Conservation (phyloP, 1,140 invertebrate genomes). For the Drosophila repleta region DNA sequence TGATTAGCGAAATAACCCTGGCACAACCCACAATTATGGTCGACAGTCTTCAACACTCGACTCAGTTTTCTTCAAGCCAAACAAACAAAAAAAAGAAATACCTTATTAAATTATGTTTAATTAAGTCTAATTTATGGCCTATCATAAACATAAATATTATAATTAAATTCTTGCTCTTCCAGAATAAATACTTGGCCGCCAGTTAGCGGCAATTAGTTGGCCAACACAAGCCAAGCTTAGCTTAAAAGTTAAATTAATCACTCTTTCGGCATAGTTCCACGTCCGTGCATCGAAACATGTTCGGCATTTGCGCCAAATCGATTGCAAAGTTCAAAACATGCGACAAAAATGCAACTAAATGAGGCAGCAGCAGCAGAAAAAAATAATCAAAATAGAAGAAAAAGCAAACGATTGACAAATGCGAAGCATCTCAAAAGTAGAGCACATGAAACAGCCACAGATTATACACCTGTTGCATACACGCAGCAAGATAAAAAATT, state of each 20-base stretch:
- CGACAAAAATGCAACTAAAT: slow-evolving; percentile 39
- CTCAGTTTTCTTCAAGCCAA: background rate
- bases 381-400: background rate
- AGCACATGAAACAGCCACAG: slow-evolving; percentile 57
- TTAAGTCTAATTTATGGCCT: background rate
- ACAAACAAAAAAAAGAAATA: no score
- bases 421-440: slow-evolving; percentile 68
- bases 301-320: slow-evolving; percentile 59
- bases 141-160: background rate
- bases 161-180: background rate
- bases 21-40: slow-evolving; percentile 6
- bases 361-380: slow-evolving; percentile 16
- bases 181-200: slow-evolving; percentile 25
- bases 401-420: slow-evolving; percentile 60
- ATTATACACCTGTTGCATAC: slow-evolving; percentile 27
- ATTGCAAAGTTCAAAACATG: slow-evolving; percentile 44
- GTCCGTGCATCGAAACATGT: slow-evolving; percentile 61
- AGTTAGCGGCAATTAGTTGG: slow-evolving; percentile 52
- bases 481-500: slow-evolving; percentile 23
- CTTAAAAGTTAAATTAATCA: slow-evolving; percentile 52
- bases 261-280: slow-evolving; percentile 60
- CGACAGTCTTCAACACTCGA: background rate
- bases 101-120: background rate
- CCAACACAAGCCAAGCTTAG: slow-evolving; percentile 11
- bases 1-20: slow-evolving; percentile 51